These are phyloP conservation scores for Yponomeuta plumbellus DNA, from an alignment of 2,888 invertebrate genomes.

Conservation along the genomic window DNA sequence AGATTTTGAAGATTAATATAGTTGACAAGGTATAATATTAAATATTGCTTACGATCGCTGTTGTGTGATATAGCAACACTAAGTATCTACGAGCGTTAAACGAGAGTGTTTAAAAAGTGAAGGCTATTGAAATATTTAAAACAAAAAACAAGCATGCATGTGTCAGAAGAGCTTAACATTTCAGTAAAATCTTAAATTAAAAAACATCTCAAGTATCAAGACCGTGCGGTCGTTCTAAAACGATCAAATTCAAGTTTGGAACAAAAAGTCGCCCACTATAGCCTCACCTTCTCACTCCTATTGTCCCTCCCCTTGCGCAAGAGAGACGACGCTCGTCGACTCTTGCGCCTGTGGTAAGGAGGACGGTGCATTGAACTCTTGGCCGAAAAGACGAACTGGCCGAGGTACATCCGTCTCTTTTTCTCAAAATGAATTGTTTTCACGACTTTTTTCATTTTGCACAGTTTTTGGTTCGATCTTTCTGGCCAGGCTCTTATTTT, in stretches of 20 bases:
- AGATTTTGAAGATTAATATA: too few species aligned
- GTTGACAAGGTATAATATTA: too few species aligned
- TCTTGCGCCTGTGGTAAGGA: conserved; percentile 63
- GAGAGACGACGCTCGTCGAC: conserved; percentile 38
- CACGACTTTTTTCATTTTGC: not conserved
- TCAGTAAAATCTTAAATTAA: too few species aligned
- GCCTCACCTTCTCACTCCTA: conserved; percentile 37
- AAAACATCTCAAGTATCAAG: conserved; percentile 44
- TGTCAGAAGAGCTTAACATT: too few species aligned
- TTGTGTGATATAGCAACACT: too few species aligned
- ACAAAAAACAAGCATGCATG: too few species aligned
- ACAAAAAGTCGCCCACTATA: conserved; percentile 63
- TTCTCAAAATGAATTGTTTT: conserved; percentile 34
- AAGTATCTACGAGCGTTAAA: too few species aligned
- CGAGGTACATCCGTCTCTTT: conserved; percentile 47
- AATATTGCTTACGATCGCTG: too few species aligned
- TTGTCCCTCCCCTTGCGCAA: conserved; percentile 29
- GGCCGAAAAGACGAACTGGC: conserved; percentile 39
- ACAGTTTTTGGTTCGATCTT: not conserved
- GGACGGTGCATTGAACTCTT: conserved; percentile 67
- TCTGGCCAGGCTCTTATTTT: not conserved
- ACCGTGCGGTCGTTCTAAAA: conserved; percentile 45
- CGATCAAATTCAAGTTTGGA: conserved; percentile 68
- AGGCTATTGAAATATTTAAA: too few species aligned
- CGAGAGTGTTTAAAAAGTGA: too few species aligned